A percentile compares a stretch with the other conserved stretches of the same genome.
phyloP scores from a whole-genome alignment of 1,140 invertebrate genomes.

The Euborellia annulipes region DNA sequence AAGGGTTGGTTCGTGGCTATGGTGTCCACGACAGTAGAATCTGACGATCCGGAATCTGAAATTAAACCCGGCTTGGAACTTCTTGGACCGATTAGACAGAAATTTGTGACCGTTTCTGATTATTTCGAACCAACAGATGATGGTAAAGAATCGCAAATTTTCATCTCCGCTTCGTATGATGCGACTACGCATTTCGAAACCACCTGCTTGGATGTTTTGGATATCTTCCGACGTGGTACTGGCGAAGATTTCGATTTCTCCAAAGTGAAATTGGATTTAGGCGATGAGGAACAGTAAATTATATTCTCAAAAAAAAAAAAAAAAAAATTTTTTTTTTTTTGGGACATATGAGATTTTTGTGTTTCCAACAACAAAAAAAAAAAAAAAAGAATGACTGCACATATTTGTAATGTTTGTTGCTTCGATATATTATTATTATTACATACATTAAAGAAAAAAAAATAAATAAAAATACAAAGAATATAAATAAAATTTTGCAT shows the following conservation, averaged over 20 bases:
- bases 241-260: conserved; percentile 97
- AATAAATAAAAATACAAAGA: no score
- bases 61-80: conserved; percentile 89
- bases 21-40: conserved; percentile 99
- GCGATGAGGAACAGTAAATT: conserved; percentile 71
- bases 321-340: no score
- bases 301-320: background rate
- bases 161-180: conserved; percentile 94
- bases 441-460: no score
- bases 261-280: conserved; percentile 86
- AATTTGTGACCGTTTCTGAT: conserved; percentile 77
- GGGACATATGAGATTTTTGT: background rate
- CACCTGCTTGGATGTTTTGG: conserved; percentile 92
- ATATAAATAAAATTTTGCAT: background rate
- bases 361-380: background rate
- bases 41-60: conserved; percentile 83
- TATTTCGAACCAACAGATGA: conserved; percentile 85
- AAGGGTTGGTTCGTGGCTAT: conserved; percentile 98
- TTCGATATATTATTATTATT: background rate
- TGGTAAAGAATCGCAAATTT: conserved; percentile 79
- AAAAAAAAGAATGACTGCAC: background rate
- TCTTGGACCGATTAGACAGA: conserved; percentile 83
- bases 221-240: conserved; percentile 92
- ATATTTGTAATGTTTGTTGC: background rate
- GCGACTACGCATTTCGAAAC: conserved; percentile 99